Evolutionary conservation across 2,113 vertebrate genomes (phyloP), one percentile per base, ranked within the genome.

Genomic region (Saccopteryx leptura): DNA sequence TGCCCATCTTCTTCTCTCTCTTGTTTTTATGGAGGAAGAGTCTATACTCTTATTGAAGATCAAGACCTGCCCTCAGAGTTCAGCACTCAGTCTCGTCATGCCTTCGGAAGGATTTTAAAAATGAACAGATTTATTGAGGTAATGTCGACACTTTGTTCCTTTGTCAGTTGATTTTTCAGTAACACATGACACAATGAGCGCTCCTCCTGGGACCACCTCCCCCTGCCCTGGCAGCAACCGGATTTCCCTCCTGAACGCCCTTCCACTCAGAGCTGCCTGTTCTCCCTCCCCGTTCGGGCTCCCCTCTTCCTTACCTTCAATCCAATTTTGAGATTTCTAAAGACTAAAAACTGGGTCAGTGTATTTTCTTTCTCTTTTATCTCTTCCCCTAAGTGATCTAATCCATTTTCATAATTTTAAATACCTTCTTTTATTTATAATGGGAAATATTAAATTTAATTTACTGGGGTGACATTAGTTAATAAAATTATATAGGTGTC

Each of bases 391-490:
- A 56, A 24, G 21, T 24, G 52, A 75, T 54, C 52, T 33, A 65
- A 82, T 63, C 33, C 8, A 81, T 66, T 91, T 91, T 72, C n/a
- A 54, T 89, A 78, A 78, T 68, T 79, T 87, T 71, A 63, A 75
- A 60, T 56, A 50, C 1, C 7, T 2, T 80, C 18, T 86, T 78
- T 72, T 48, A 81, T 60, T 61, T 52, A 66, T 33, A 84, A 17
- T 4, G 39, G 39, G 39, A 39, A 39, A 39, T 39, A 39, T 39
- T 39, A 39, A 39, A 39, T 39, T 39, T 39, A 39, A 39, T 39
- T 39, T 39, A 39, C 39, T 39, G 39, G 39, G 39, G 39, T 39
- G 39, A 39, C 39, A 39, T 39, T 39, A 39, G 39, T 39, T 39
- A 39, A 39, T 39, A 39, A 39, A 39, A 39, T 39, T 39, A 39